Percentiles rank a stretch among this genome's conserved stretches.
These are phyloP conservation scores for Pedionomus torquatus DNA, from an alignment of 2,113 vertebrate genomes.

Conservation along the genomic window DNA sequence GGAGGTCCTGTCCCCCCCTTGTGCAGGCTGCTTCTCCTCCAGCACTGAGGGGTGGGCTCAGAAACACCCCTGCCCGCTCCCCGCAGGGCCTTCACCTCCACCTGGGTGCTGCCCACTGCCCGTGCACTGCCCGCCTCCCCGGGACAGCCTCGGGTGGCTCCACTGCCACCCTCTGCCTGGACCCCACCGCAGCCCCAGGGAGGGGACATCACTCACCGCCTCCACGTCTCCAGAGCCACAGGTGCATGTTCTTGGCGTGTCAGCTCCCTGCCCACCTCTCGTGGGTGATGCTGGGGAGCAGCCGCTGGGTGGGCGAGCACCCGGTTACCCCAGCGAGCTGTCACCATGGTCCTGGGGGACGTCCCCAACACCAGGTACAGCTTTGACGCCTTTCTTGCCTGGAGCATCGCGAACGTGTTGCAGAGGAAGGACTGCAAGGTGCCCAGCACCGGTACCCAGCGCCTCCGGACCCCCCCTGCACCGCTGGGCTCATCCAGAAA, in stretches of 20 bases:
- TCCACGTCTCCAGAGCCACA: neutral
- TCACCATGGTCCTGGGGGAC: neutral
- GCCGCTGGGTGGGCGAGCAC: neutral
- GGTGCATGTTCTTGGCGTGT: neutral
- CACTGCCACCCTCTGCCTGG: neutral
- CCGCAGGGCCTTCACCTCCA: rapidly evolving
- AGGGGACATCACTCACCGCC: neutral
- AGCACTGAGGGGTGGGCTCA: neutral
- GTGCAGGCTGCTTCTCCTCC: neutral
- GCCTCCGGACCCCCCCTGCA: rapidly evolving
- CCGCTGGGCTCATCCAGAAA: neutral
- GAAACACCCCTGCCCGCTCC: neutral
- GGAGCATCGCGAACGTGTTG: neutral
- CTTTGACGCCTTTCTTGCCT: neutral
- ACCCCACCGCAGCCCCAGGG: rapidly evolving
- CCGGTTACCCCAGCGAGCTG: rapidly evolving
- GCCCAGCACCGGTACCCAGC: rapidly evolving
- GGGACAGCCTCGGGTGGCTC: neutral
- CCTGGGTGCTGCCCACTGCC: neutral
- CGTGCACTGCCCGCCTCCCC: neutral
- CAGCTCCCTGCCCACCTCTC: neutral
- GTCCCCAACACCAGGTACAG: rapidly evolving
- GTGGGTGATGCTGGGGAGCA: neutral
- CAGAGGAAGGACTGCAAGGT: neutral
- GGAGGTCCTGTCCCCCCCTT: neutral